A percentile compares a stretch with the other conserved stretches of the same genome.
These are phyloP conservation scores for Xenus cinereus DNA, from an alignment of 2,113 vertebrate species.

Conservation along the genomic window DNA sequence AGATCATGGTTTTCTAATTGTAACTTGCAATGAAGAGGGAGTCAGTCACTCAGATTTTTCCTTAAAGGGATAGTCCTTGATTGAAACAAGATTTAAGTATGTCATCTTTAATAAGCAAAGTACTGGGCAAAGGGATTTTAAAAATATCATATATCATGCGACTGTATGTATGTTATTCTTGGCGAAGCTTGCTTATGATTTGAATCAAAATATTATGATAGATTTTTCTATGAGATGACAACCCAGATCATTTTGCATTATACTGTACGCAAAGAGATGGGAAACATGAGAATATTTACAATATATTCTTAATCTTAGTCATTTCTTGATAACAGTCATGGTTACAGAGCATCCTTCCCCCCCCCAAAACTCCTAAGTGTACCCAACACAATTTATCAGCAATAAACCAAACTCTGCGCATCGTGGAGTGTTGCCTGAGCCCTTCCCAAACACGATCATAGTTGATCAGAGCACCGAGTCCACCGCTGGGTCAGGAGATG, in stretches of 20 bases:
- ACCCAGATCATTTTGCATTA: neutral
- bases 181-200: neutral
- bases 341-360: neutral
- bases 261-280: neutral
- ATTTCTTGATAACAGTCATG: neutral
- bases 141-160: neutral
- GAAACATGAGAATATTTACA: neutral
- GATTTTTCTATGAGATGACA: neutral
- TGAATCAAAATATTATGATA: constrained; percentile 33
- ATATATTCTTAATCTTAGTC: neutral
- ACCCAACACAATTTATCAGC: neutral
- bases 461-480: neutral
- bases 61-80: neutral
- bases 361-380: neutral
- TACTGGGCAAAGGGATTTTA: neutral
- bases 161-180: neutral
- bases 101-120: neutral
- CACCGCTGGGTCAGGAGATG: neutral
- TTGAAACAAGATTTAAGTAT: neutral
- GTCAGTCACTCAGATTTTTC: neutral
- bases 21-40: neutral
- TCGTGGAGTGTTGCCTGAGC: neutral
- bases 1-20: neutral
- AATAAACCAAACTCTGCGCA: neutral
- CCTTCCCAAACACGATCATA: neutral